Base-by-base conservation (phyloP, 1,140 invertebrate species). In the Lepidurus arcticus region DNA sequence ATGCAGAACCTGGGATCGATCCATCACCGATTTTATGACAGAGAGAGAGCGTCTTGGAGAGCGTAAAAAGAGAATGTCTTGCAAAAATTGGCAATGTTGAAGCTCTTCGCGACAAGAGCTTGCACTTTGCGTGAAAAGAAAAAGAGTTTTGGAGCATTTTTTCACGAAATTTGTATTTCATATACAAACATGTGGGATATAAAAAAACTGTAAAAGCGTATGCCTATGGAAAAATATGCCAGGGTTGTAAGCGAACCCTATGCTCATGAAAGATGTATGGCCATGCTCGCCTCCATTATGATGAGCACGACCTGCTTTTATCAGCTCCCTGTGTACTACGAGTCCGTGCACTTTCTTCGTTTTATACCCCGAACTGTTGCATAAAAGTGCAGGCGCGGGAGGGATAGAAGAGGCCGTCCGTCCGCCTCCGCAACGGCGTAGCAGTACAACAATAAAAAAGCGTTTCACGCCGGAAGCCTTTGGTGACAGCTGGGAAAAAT, bases 221-320 rank as follows among this genome's bases (percentile, higher is more conserved):
- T 65, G 53, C 53, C 53, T 65, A 65, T 65, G 53, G 53, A 65
- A 65, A 34, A 2, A 65, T 65, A 65, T 65, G 1, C 16, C 53
- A 65, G 53, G 53, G 53, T 65, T 21, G 16, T 65, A 1, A n/a
- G 53, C n/a, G 34, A 65, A 65, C 53, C 53, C 53, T n/a, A 21
- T 65, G 53, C 53, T 65, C 53, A 65, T 65, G 53, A 65, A 65
- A 65, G 53, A 65, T 65, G 53, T 65, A 65, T 65, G 21, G 7
- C 53, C 53, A 65, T 65, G 53, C 53, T 65, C 53, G 53, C 53
- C 21, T 65, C 53, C 53, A 65, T 65, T 65, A 65, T 65, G 53
- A 65, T 65, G 53, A 65, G 53, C 53, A 65, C 53, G 53, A 65
- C 53, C 53, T 65, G 53, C 53, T 65, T 65, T 65, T 65, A 65